These are phyloP conservation scores for Riparia riparia DNA, from an alignment of 2,113 vertebrate species.

Conservation along the genomic window DNA sequence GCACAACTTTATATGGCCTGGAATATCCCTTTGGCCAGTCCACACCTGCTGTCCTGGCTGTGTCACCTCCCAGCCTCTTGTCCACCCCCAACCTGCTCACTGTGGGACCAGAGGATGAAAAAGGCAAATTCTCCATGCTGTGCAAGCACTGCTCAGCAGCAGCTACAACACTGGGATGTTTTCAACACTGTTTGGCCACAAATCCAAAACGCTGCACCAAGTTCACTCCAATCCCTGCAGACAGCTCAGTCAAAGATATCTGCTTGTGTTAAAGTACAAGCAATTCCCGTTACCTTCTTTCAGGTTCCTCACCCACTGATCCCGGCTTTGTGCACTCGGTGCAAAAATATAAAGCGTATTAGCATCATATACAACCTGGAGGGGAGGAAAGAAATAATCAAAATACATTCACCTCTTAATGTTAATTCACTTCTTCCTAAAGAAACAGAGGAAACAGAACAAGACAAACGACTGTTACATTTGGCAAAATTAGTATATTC, in stretches of 20 bases:
- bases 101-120: background rate
- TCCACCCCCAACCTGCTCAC: rapidly evolving
- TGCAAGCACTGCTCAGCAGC: background rate
- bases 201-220: background rate
- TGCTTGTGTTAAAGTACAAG: background rate
- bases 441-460: background rate
- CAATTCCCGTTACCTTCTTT: constrained; percentile 85
- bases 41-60: background rate
- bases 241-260: background rate
- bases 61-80: background rate
- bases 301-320: constrained; percentile 88
- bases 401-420: background rate
- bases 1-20: background rate
- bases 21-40: background rate
- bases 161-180: background rate
- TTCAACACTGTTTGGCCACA: background rate
- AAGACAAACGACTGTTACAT: background rate
- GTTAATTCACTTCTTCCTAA: background rate
- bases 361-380: constrained; percentile 88
- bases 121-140: background rate
- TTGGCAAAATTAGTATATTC: background rate
- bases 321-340: constrained; percentile 86
- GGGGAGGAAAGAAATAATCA: background rate
- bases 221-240: background rate
- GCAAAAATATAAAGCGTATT: constrained; percentile 92